Evolutionary conservation across 2,113 vertebrate genomes (phyloP).

Genomic region (Rhinogobius similis): DNA sequence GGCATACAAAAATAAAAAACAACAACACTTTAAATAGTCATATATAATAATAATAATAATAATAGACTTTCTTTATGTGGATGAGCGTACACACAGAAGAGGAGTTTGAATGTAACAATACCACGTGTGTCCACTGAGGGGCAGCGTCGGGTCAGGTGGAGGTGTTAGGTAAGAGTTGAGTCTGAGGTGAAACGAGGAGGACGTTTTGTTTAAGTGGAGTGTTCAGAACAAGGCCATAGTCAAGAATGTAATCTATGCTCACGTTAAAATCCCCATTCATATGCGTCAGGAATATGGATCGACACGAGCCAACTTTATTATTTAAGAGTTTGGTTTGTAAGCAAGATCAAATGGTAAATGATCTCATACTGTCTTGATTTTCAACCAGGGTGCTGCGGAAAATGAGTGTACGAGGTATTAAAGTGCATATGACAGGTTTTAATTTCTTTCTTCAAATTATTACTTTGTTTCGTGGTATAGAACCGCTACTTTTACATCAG

Average conservation of each 20-base stretch:
- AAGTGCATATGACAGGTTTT: too few species aligned
- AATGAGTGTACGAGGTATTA: too few species aligned
- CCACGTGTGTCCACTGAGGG: conserved; percentile 3
- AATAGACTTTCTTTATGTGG: conserved; percentile 33
- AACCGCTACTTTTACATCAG: too few species aligned
- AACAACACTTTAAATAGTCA: conserved; percentile 55
- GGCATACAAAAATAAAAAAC: conserved; percentile 78
- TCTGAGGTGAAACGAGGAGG: conserved; percentile 6
- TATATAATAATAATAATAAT: conserved; percentile 40
- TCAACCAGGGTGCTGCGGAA: too few species aligned
- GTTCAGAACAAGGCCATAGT: conserved; percentile 1
- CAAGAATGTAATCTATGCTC: background rate
- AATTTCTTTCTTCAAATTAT: too few species aligned
- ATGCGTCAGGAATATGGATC: background rate
- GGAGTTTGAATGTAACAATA: background rate
- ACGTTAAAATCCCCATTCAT: background rate
- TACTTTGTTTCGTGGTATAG: too few species aligned
- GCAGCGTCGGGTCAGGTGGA: background rate
- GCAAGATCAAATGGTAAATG: too few species aligned
- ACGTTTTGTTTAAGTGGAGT: background rate
- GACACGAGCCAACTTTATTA: too few species aligned
- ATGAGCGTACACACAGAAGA: conserved; percentile 42
- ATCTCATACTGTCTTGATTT: too few species aligned
- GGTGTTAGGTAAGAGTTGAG: background rate
- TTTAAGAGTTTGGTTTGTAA: too few species aligned